Base-by-base conservation (phyloP, 2,797 vertebrate genomes). In the Clarias fuscus region DNA sequence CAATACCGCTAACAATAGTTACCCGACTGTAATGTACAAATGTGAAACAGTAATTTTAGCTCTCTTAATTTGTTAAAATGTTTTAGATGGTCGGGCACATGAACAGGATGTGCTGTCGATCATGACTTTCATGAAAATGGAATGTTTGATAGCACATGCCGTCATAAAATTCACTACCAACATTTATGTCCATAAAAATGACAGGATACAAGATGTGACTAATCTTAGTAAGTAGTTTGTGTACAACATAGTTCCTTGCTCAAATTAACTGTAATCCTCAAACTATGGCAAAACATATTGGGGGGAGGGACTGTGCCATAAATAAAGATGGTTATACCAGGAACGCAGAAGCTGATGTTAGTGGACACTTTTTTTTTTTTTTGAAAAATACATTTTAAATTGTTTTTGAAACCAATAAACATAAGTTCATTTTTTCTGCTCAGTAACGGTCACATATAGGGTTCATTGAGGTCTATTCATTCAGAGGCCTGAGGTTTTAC, bases 401-500 rank as follows among this genome's bases (percentile, higher is more conserved):
- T 83, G 72, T 81, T 62, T 64, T 80, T 64, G 59, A 64, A 62
- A 80, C 64, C 83, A 84, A 84, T 89, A 88, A 87, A 85, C 53
- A 82, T 72, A 86, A 86, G 73, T 72, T 67, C 43, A 83, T 56
- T 90, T 89, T 80, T 73, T 90, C 85, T 77, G 0, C 59, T 83
- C 62, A 76, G 88, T 91, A 81, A 87, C 84, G 87, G 82, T 83
- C 15, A 14, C 88, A 73, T 82, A 85, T 24, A 71, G 58, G 73
- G 86, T 86, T 82, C 80, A 76, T 73, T 75, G 80, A 53, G 33
- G 88, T 86, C 91, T 91, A 93, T 87, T 94, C 90, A 96, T 88
- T 96, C 92, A 68, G 90, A 94, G n/a, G 92, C 91, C 93, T 98
- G 96, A 85, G 98, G 98, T 96, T 98, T 98, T 48, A 98, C 96